Percentiles rank a stretch among this genome's conserved stretches.
These are phyloP conservation scores for Macaria liturata DNA, from an alignment of 2,888 invertebrate genomes.

Conservation along the genomic window DNA sequence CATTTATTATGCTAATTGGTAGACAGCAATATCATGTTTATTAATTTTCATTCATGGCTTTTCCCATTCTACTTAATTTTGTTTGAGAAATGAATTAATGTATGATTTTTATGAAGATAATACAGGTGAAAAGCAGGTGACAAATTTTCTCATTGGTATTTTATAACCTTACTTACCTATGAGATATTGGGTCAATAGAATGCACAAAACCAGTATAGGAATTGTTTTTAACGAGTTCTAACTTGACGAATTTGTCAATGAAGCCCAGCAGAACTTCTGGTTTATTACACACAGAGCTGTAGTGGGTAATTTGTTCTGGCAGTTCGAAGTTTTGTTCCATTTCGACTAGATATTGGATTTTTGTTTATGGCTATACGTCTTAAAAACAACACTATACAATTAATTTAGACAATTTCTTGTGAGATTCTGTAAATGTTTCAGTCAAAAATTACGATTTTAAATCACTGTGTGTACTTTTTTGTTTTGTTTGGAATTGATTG, in stretches of 20 bases:
- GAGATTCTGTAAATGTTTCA: background rate
- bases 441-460: constrained; percentile 3
- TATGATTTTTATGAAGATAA: too few species aligned
- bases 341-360: constrained; percentile 4
- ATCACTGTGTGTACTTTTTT: background rate
- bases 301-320: constrained; percentile 24
- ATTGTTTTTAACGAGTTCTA: constrained; percentile 53
- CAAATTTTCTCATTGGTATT: background rate
- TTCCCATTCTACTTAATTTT: too few species aligned
- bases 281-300: constrained; percentile 19
- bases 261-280: constrained; percentile 31
- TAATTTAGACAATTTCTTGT: background rate
- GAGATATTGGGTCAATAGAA: constrained; percentile 64
- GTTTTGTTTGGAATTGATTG: background rate
- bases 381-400: background rate
- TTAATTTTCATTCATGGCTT: too few species aligned
- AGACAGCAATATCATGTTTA: too few species aligned
- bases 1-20: too few species aligned
- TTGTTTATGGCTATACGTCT: background rate
- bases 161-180: constrained; percentile 50
- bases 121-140: too few species aligned
- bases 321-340: constrained; percentile 19
- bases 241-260: constrained; percentile 59
- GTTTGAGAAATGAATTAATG: too few species aligned
- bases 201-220: constrained; percentile 59